A percentile compares a stretch with the other conserved stretches of the same genome.
phyloP scores from a whole-genome alignment of 2,797 vertebrate genomes.

The Eutrigla gurnardus region DNA sequence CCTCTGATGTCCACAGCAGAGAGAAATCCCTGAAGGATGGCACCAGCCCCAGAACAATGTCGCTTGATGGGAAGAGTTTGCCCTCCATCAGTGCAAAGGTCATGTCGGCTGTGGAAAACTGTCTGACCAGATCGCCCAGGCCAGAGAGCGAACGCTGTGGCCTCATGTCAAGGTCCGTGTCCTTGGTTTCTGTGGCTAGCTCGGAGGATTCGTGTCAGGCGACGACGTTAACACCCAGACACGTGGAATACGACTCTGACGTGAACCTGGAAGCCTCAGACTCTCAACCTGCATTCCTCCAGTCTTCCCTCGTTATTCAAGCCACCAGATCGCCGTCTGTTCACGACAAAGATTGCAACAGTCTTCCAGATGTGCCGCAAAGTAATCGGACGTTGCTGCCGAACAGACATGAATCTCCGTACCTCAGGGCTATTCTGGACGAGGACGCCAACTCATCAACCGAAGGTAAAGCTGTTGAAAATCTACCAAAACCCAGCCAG shows the following conservation, averaged over 20 bases:
- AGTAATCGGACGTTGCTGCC: slow-evolving; percentile 80
- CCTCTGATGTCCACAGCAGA: slow-evolving; percentile 84
- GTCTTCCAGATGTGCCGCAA: slow-evolving; percentile 86
- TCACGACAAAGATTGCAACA: slow-evolving; percentile 88
- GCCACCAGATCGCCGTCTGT: slow-evolving; percentile 92
- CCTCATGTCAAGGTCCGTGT: slow-evolving; percentile 93
- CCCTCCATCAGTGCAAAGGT: slow-evolving; percentile 83
- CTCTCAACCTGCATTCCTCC: slow-evolving; percentile 92
- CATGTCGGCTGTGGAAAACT: slow-evolving; percentile 87
- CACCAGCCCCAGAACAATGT: slow-evolving; percentile 86
- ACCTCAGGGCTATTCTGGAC: slow-evolving; percentile 90
- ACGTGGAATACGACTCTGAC: slow-evolving; percentile 92
- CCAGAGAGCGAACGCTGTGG: slow-evolving; percentile 90
- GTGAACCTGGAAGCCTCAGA: slow-evolving; percentile 91
- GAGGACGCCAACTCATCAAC: slow-evolving; percentile 88
- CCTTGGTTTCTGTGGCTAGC: slow-evolving; percentile 93
- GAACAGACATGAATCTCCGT: slow-evolving; percentile 86
- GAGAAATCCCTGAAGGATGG: slow-evolving; percentile 90
- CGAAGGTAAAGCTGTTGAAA: slow-evolving; percentile 85
- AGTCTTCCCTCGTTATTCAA: slow-evolving; percentile 89
- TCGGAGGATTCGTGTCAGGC: slow-evolving; percentile 96
- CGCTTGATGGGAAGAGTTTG: slow-evolving; percentile 89
- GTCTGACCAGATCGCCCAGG: slow-evolving; percentile 89
- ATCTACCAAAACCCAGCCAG: slow-evolving; percentile 83
- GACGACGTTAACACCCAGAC: slow-evolving; percentile 88